Percentiles rank a stretch among this genome's conserved stretches.
Conservation (phyloP, 2,888 invertebrate genomes). For the Leptothorax acervorum region DNA sequence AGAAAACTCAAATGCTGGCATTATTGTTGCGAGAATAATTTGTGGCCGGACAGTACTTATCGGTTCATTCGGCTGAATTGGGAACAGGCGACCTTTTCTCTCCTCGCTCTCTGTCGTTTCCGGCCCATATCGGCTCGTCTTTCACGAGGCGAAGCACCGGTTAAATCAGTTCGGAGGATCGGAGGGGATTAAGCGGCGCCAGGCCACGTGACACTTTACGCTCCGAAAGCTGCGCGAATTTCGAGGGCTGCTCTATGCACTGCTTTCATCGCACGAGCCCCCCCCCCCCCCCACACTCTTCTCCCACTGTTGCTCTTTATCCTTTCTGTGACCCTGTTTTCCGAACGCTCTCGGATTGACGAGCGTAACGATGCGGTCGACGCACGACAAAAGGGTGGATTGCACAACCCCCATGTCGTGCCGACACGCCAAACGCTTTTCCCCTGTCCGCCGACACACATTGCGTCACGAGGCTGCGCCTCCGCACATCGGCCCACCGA, state of each 20-base stretch:
- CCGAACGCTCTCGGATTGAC: slow-evolving; percentile 64
- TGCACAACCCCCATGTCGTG: slow-evolving; percentile 34
- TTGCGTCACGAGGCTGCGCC: neutral
- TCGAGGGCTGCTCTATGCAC: slow-evolving; percentile 50
- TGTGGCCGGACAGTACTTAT: slow-evolving; percentile 27
- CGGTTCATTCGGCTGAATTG: slow-evolving; percentile 12
- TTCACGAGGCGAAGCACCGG: slow-evolving; percentile 64
- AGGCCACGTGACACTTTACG: slow-evolving; percentile 72
- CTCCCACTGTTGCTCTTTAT: slow-evolving; percentile 4
- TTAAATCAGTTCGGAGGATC: slow-evolving; percentile 65
- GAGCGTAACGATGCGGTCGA: slow-evolving; percentile 74
- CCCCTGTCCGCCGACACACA: slow-evolving; percentile 15
- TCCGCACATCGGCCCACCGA: neutral
- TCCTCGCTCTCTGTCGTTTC: slow-evolving; percentile 2
- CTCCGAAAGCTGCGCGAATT: slow-evolving; percentile 58
- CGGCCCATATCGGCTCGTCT: slow-evolving; percentile 38
- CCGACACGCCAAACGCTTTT: slow-evolving; percentile 56
- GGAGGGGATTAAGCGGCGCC: slow-evolving; percentile 67
- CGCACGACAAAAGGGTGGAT: slow-evolving; percentile 67
- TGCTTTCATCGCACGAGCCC: slow-evolving; percentile 32
- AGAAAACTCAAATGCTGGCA: slow-evolving; percentile 25
- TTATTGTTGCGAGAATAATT: slow-evolving; percentile 47
- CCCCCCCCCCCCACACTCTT: neutral
- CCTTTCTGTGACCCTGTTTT: slow-evolving; percentile 59
- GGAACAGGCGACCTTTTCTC: neutral